Percentiles rank a stretch among this genome's conserved stretches.
Conservation (phyloP, 2,113 vertebrate genomes). For the Cyanoramphus novaezelandiae region DNA sequence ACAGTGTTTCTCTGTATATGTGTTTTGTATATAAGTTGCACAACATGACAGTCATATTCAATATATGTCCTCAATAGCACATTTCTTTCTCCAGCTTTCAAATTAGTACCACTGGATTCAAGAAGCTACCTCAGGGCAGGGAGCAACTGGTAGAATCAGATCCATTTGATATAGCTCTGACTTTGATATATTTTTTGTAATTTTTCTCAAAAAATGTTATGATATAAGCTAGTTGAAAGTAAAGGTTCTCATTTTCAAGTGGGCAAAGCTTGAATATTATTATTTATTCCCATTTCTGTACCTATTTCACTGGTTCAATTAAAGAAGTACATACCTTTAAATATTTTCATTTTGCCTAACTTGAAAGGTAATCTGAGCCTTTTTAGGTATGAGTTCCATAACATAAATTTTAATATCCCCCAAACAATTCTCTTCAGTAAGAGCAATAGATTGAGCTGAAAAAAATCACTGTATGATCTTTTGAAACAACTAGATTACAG, state of each 20-base stretch:
- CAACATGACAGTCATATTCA: neutral
- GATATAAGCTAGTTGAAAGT: neutral
- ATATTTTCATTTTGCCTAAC: neutral
- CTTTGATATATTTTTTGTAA: fast-evolving
- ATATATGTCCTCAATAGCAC: neutral
- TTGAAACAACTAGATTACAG: neutral
- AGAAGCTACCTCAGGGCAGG: neutral
- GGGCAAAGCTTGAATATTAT: neutral
- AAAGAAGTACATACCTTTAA: neutral
- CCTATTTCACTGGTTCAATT: neutral
- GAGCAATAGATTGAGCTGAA: neutral
- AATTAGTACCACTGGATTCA: neutral
- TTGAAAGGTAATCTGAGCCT: neutral
- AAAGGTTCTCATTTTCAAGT: neutral
- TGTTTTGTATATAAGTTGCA: neutral
- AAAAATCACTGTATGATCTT: neutral
- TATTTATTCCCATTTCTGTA: neutral
- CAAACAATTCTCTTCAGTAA: neutral
- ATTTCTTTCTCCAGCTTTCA: neutral
- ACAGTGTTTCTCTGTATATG: neutral
- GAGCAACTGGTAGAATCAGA: neutral
- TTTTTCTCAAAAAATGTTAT: neutral
- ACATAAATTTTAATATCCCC: neutral
- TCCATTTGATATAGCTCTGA: neutral
- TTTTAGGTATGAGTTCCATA: neutral